Base-by-base conservation (phyloP, 2,888 invertebrate species). In the Cremastinae sp. region DNA sequence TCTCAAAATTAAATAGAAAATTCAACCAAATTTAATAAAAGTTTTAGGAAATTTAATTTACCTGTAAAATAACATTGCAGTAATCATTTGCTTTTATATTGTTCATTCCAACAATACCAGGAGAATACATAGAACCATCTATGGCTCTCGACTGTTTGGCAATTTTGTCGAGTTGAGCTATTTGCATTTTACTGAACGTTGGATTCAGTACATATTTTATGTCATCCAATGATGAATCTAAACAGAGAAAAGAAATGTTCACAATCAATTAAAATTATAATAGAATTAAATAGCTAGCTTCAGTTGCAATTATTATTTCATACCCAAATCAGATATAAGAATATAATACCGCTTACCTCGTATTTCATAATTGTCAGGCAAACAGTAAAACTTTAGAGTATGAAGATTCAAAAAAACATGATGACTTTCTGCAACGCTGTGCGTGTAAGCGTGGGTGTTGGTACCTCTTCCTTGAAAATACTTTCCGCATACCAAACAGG, bases 21-120 rank as follows among this genome's bases (percentile, higher is more conserved):
- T n/a, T n/a, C n/a, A n/a, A n/a, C n/a, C n/a, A n/a, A n/a, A n/a
- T n/a, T n/a, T n/a, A n/a, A n/a, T n/a, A n/a, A n/a, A n/a, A n/a
- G n/a, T n/a, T n/a, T n/a, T n/a, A n/a, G n/a, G n/a, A n/a, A 2
- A 53, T 4, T 62, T 64, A 45, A 79, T 86, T 90, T 90, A 96
- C 97, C 93, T 97, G 97, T 68, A 99, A 91, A 69, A 99, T 96
- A 56, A 99, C 99, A 91, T 99, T 99, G 89, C 99, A 99, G 88
- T 99, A 99, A 90, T 99, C 99, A 90, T 99, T 99, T 2, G 98
- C 98, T 91, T 99, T 99, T 83, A 99, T 99, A 89, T 99, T 99
- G 88, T 99, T 99, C 58, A 99, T 92, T 0, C 98, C 98, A 16
- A 99, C 98, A 85, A 99, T 98, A 71, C 98, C 99, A 1, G 99